A percentile compares a stretch with the other conserved stretches of the same genome.
phyloP scores from a whole-genome alignment of 2,888 invertebrate species.

The Drosophila subquinaria region DNA sequence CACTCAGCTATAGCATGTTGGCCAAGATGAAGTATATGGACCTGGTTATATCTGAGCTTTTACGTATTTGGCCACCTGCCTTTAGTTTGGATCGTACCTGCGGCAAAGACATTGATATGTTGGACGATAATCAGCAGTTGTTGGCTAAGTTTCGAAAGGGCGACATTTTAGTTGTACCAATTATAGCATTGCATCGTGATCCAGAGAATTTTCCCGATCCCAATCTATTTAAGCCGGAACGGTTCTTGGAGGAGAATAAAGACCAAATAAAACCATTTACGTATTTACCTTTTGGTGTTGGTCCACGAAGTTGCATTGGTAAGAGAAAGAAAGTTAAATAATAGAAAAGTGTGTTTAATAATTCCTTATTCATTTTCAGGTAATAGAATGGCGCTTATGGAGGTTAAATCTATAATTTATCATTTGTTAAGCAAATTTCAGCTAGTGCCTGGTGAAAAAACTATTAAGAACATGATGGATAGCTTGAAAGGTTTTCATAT shows the following conservation, averaged over 20 bases:
- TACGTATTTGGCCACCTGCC: constrained; percentile 86
- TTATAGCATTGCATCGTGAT: constrained; percentile 86
- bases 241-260: constrained; percentile 85
- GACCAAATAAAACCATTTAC: constrained; percentile 48
- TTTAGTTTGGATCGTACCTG: constrained; percentile 86
- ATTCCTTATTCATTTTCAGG: constrained; percentile 27
- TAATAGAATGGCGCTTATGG: constrained; percentile 78
- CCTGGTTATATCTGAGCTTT: constrained; percentile 86
- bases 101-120: constrained; percentile 85
- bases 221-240: constrained; percentile 86
- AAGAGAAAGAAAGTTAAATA: not conserved
- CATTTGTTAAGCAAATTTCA: constrained; percentile 67
- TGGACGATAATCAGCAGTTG: constrained; percentile 52
- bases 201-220: constrained; percentile 84
- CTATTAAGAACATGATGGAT: constrained; percentile 61
- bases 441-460: constrained; percentile 64
- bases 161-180: constrained; percentile 79
- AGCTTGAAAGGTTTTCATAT: constrained; percentile 50
- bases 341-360: too few relatives aligned
- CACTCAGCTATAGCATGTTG: constrained; percentile 86
- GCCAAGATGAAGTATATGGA: constrained; percentile 88
- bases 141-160: constrained; percentile 52
- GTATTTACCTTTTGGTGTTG: constrained; percentile 78
- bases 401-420: constrained; percentile 75
- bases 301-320: constrained; percentile 86